Evolutionary conservation across 2,888 invertebrate species (phyloP).

Genomic region (Noctua pronuba): DNA sequence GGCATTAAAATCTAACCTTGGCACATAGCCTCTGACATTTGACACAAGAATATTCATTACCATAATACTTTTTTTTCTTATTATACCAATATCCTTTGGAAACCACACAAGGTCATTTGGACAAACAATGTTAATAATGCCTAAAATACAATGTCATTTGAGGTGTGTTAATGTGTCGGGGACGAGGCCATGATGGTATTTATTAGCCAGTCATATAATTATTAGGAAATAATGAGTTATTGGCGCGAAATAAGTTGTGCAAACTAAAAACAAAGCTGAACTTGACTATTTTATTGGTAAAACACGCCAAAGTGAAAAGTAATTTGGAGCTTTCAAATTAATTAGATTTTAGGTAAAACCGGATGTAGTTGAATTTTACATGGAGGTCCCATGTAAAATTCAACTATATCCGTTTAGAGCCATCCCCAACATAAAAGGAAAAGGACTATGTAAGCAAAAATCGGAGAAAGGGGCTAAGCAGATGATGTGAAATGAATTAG

Average conservation of each 20-base stretch:
- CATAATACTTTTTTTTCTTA: conserved; percentile 27
- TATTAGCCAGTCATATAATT: conserved; percentile 6
- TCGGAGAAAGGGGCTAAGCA: too few relatives aligned
- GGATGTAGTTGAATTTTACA: too few relatives aligned
- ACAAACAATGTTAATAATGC: conserved; percentile 25
- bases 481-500: too few relatives aligned
- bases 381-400: neutral
- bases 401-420: too few relatives aligned
- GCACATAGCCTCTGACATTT: conserved; percentile 48
- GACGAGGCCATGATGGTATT: conserved; percentile 23
- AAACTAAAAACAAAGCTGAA: neutral
- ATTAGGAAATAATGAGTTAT: conserved; percentile 15
- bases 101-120: conserved; percentile 32
- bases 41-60: conserved; percentile 37
- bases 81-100: conserved; percentile 25
- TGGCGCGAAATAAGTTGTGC: neutral
- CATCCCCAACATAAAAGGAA: too few relatives aligned
- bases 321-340: neutral
- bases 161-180: conserved; percentile 5
- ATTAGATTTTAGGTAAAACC: neutral
- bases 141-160: conserved; percentile 16
- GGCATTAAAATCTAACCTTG: conserved; percentile 42
- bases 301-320: neutral
- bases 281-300: neutral
- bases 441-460: too few relatives aligned